Base-by-base conservation (phyloP, 2,797 vertebrate genomes). In the Dipus sagitta region DNA sequence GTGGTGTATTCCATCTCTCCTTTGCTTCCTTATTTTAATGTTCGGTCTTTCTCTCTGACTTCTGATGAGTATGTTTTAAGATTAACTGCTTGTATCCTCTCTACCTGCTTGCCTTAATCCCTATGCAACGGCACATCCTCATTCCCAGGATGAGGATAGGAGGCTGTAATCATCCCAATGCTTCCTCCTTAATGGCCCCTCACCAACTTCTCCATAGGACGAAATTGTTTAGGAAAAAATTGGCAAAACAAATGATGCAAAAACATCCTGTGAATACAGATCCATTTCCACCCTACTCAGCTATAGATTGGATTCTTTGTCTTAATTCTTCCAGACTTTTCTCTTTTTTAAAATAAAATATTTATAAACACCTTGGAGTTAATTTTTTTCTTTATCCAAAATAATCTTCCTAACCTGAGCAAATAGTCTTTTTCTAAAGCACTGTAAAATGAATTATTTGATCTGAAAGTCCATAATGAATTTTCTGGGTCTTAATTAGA, bases 401-500 rank as follows among this genome's bases (percentile, higher is more conserved):
- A 77, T n/a, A 38, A 23, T 71, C 85, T 86, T 78, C 26, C 30
- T 94, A 60, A 74, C 47, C n/a, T 95, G 76, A 92, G 86, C 28
- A 94, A 90, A 92, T 58, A 86, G 64, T 71, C 23, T 96, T 84
- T 88, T 91, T 86, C 32, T 23, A 89, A 64, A 38, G 74, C 77
- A 95, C 65, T 92, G 30, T 95, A 96, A 97, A 98, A 98, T 97
- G 75, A 97, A 95, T 96, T 93, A 96, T 97, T 97, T 98, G 84
- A 92, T 97, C 94, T 93, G 14, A 15, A 80, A 94, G 90, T 96
- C 93, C 90, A 96, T 97, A 98, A 98, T 96, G 96, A 96, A 96
- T 97, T 98, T 97, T 91, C 97, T 95, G 97, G 86, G 68, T 94
- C 79, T 96, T 98, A 97, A 98, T 98, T 97, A 98, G 96, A 96